These are phyloP conservation scores for Colletes collaris DNA, from an alignment of 2,888 invertebrate species.

Conservation along the genomic window DNA sequence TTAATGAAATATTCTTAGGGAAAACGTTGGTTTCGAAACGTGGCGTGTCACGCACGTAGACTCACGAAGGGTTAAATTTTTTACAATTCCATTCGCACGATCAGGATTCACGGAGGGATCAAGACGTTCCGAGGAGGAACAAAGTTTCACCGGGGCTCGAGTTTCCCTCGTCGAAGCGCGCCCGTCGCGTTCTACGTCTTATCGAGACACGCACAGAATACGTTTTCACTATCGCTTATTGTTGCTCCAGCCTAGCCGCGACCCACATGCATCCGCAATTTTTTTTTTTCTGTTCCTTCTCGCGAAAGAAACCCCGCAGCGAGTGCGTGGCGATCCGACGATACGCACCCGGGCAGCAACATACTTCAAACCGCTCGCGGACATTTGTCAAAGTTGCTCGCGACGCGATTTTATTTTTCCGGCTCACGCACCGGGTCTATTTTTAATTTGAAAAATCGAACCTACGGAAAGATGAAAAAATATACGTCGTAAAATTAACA, in stretches of 20 bases:
- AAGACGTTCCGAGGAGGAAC: not conserved
- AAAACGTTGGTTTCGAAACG: too few relatives aligned
- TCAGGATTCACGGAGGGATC: too few relatives aligned
- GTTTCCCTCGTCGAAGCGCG: not conserved
- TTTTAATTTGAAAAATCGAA: conserved; percentile 47
- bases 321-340: conserved; percentile 65
- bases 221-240: conserved; percentile 77
- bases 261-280: conserved; percentile 78
- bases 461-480: too few relatives aligned
- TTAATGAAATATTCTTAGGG: too few relatives aligned
- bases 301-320: conserved; percentile 47
- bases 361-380: not conserved
- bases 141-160: not conserved
- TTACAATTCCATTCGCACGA: too few relatives aligned
- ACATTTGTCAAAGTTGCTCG: conserved; percentile 55
- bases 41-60: too few relatives aligned
- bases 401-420: conserved; percentile 50
- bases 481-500: too few relatives aligned
- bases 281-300: conserved; percentile 67
- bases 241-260: conserved; percentile 72
- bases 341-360: conserved; percentile 54
- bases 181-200: conserved; percentile 62
- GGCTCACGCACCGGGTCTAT: conserved; percentile 52
- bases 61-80: too few relatives aligned
- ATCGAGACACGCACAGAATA: conserved; percentile 74